phyloP scores from a whole-genome alignment of 2,113 vertebrate genomes.

The Calidris pygmaea region DNA sequence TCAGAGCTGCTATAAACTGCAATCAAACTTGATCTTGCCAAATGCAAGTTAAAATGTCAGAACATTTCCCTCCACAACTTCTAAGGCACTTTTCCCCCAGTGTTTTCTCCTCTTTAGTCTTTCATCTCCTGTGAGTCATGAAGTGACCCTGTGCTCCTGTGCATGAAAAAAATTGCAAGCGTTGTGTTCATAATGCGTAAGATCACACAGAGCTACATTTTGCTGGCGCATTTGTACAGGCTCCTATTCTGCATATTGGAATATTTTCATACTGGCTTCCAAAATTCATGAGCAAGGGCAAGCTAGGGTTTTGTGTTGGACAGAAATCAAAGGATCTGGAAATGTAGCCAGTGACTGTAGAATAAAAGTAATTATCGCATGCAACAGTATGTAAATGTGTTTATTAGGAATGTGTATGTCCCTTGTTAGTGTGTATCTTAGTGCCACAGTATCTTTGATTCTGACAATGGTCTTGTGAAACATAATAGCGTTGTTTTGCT shows the following conservation, averaged over 20 bases:
- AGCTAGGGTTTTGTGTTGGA: constrained; percentile 51
- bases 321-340: constrained; percentile 56
- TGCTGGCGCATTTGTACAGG: constrained; percentile 15
- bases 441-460: background rate
- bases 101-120: constrained; percentile 1
- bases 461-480: background rate
- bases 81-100: background rate
- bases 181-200: background rate
- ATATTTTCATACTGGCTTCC: constrained; percentile 52
- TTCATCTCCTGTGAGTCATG: constrained; percentile 7
- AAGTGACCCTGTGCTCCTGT: background rate
- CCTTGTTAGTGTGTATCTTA: background rate
- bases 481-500: background rate
- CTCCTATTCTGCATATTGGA: background rate
- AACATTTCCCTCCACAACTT: background rate
- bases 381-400: constrained; percentile 46
- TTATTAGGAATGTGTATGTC: constrained; percentile 22
- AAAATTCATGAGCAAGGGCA: constrained; percentile 51
- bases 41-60: constrained; percentile 8
- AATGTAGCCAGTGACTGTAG: constrained; percentile 20
- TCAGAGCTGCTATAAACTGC: constrained; percentile 11
- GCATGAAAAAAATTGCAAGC: background rate
- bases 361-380: constrained; percentile 42
- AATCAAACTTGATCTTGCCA: constrained; percentile 16
- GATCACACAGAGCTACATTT: constrained; percentile 26